A percentile compares a stretch with the other conserved stretches of the same genome.
phyloP scores from a whole-genome alignment of 2,797 vertebrate species.

The Antennarius maculatus region DNA sequence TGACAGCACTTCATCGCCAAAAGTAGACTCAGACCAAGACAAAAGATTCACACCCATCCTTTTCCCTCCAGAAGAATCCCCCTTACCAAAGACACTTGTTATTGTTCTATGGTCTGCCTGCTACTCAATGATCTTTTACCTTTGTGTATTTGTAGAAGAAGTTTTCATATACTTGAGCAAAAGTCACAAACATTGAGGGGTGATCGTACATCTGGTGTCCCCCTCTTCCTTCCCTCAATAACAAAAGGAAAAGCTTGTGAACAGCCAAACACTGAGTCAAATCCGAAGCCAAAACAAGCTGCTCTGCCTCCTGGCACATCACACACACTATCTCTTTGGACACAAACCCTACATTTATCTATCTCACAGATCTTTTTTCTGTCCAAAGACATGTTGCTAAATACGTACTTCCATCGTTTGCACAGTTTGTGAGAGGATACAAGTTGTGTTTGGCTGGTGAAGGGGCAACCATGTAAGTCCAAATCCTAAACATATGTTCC shows the following conservation, averaged over 20 bases:
- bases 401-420: conserved; percentile 28
- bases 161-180: background rate
- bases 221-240: conserved; percentile 14
- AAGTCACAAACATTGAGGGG: conserved; percentile 8
- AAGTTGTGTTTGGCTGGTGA: conserved; percentile 68
- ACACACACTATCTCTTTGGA: conserved; percentile 60
- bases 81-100: conserved; percentile 15
- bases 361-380: conserved; percentile 55
- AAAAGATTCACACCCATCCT: conserved; percentile 77
- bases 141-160: background rate
- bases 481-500: conserved; percentile 81
- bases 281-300: conserved; percentile 45
- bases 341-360: conserved; percentile 55
- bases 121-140: background rate
- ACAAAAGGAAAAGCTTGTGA: conserved; percentile 27
- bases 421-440: conserved; percentile 39
- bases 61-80: conserved; percentile 58
- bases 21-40: conserved; percentile 69
- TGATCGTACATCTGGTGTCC: conserved; percentile 20
- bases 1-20: conserved; percentile 75
- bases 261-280: conserved; percentile 41
- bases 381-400: conserved; percentile 60
- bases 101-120: background rate
- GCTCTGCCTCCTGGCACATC: conserved; percentile 63
- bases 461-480: conserved; percentile 55